Percentiles rank a stretch among this genome's conserved stretches.
Conservation (phyloP, 2,888 invertebrate species). For the Melanophora roralis region DNA sequence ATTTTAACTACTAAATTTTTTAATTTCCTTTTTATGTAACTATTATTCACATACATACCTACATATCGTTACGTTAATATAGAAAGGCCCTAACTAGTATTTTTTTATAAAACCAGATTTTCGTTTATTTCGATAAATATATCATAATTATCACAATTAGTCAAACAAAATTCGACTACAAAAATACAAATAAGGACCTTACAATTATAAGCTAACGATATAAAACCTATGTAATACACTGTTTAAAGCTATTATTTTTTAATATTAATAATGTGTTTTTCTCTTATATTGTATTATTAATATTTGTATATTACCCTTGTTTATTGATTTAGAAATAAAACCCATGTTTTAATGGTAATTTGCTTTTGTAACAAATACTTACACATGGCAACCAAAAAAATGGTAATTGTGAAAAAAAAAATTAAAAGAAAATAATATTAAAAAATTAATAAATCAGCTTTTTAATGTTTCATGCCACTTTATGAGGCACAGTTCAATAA, state of each 20-base stretch:
- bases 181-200: too few species aligned
- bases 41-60: too few species aligned
- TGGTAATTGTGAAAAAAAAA: background rate
- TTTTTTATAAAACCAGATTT: too few species aligned
- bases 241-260: slow-evolving; percentile 21
- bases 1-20: slow-evolving; percentile 44
- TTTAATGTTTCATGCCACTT: slow-evolving; percentile 44
- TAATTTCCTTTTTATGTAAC: slow-evolving; percentile 44
- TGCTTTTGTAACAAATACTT: background rate
- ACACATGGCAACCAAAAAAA: background rate
- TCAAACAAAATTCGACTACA: too few species aligned
- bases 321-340: slow-evolving; percentile 56
- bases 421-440: background rate
- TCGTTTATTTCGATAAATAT: too few species aligned
- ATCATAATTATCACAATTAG: too few species aligned
- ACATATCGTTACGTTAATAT: too few species aligned
- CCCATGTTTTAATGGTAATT: slow-evolving; percentile 44
- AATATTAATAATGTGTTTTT: background rate
- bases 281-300: slow-evolving; percentile 23
- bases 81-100: too few species aligned
- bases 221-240: slow-evolving; percentile 23
- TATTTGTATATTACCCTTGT: slow-evolving; percentile 28
- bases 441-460: slow-evolving; percentile 36
- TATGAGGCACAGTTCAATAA: slow-evolving; percentile 48
- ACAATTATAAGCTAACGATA: too few species aligned